A percentile compares a stretch with the other conserved stretches of the same genome.
These are phyloP conservation scores for Mystacides longicornis DNA, from an alignment of 2,888 invertebrate genomes.

Conservation along the genomic window DNA sequence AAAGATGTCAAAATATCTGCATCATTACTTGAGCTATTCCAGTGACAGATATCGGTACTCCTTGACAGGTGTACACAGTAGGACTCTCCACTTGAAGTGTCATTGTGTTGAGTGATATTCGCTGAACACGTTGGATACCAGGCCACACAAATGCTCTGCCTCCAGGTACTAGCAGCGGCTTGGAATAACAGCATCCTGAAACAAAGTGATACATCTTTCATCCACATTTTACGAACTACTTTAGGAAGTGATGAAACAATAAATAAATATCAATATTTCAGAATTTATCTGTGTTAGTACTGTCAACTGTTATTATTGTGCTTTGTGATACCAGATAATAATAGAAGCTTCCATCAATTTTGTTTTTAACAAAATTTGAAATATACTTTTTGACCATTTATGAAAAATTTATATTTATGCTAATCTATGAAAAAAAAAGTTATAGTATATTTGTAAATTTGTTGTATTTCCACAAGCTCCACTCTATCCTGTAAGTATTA, in stretches of 20 bases:
- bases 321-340: too few species aligned
- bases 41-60: constrained; percentile 94
- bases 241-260: too few species aligned
- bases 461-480: too few species aligned
- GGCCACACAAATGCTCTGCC: constrained; percentile 98
- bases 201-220: background rate
- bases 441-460: too few species aligned
- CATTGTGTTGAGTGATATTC: constrained; percentile 95
- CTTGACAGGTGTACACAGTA: constrained; percentile 92
- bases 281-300: background rate
- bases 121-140: constrained; percentile 75
- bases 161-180: constrained; percentile 89
- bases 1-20: too few species aligned
- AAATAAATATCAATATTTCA: background rate
- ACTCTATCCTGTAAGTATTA: too few species aligned
- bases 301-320: too few species aligned
- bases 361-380: background rate
- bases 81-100: constrained; percentile 93
- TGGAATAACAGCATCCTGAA: constrained; percentile 90
- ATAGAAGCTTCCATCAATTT: background rate
- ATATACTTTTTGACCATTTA: too few species aligned
- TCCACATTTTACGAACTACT: too few species aligned
- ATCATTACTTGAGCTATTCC: constrained; percentile 92
- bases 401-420: too few species aligned
- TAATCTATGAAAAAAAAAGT: too few species aligned